Evolutionary conservation across 2,113 vertebrate genomes (phyloP).

Genomic region (Genyomyrus donnyi): DNA sequence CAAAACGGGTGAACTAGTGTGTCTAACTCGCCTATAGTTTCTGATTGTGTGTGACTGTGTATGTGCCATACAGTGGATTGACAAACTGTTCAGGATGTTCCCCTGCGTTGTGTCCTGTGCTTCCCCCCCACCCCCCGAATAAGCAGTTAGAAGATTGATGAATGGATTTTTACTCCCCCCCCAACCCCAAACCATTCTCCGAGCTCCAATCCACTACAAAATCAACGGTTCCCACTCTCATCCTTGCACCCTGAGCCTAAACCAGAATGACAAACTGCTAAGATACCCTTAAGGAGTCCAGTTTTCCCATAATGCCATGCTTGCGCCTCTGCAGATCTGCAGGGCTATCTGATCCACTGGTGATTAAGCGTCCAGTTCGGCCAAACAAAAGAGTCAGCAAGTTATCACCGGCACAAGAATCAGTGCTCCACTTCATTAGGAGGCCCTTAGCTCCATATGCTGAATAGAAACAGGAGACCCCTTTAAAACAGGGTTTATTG

Average conservation of each 20-base stretch:
- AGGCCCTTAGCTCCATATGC: neutral
- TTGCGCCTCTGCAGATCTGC: neutral
- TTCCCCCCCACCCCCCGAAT: neutral
- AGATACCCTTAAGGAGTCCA: neutral
- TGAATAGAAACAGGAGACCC: neutral
- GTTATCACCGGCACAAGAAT: neutral
- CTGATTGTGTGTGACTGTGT: neutral
- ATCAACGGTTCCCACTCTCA: neutral
- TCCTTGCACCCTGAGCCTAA: neutral
- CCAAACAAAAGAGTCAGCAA: neutral
- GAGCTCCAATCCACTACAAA: neutral
- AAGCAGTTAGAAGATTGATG: neutral
- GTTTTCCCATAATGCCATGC: neutral
- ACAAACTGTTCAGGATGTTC: neutral
- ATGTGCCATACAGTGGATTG: neutral
- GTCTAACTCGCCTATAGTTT: neutral
- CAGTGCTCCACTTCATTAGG: neutral
- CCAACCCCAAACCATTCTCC: neutral
- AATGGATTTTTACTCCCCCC: neutral
- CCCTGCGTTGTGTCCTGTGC: neutral
- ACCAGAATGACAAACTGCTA: neutral
- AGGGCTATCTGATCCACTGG: neutral
- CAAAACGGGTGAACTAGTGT: neutral
- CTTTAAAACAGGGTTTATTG: slow-evolving; percentile 11
- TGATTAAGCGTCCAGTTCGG: neutral